Conservation (phyloP, 2,888 invertebrate genomes). For the Erannis defoliaria region DNA sequence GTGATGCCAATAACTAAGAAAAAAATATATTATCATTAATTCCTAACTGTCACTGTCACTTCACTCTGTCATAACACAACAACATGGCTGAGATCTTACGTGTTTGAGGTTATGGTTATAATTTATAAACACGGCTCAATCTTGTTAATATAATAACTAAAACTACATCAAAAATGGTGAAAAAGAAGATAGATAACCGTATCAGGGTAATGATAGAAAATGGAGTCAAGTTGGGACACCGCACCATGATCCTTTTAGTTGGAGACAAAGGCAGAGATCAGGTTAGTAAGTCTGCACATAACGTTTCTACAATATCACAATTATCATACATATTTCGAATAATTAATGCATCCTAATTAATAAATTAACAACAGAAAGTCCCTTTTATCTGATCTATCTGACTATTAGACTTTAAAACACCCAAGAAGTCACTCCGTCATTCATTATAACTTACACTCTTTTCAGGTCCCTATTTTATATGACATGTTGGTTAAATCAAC, state of each 20-base stretch:
- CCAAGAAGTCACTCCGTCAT: not conserved
- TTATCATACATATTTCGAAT: not conserved
- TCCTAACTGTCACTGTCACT: too few relatives aligned
- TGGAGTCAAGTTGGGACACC: conserved; percentile 95
- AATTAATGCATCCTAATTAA: not conserved
- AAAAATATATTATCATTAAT: too few relatives aligned
- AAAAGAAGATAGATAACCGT: conserved; percentile 98
- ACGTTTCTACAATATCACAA: not conserved
- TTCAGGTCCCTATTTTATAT: conserved; percentile 97
- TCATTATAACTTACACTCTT: conserved; percentile 31
- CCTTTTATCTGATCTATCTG: not conserved
- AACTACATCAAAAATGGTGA: conserved; percentile 88
- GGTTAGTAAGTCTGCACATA: conserved; percentile 75
- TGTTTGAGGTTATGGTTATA: conserved; percentile 57
- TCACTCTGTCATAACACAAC: too few relatives aligned
- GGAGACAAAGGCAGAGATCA: conserved; percentile 99
- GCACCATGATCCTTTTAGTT: conserved; percentile 97
- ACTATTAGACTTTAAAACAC: not conserved
- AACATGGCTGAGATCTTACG: not conserved
- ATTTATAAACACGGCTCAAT: not conserved
- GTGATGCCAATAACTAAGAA: too few relatives aligned
- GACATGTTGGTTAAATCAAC: conserved; percentile 98
- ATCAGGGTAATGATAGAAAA: conserved; percentile 98
- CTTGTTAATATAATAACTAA: conserved; percentile 24
- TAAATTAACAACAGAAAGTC: not conserved